Evolutionary conservation across 1,140 invertebrate genomes (phyloP), one percentile per base, ranked within the genome.

Genomic region (Eurosta solidaginis): DNA sequence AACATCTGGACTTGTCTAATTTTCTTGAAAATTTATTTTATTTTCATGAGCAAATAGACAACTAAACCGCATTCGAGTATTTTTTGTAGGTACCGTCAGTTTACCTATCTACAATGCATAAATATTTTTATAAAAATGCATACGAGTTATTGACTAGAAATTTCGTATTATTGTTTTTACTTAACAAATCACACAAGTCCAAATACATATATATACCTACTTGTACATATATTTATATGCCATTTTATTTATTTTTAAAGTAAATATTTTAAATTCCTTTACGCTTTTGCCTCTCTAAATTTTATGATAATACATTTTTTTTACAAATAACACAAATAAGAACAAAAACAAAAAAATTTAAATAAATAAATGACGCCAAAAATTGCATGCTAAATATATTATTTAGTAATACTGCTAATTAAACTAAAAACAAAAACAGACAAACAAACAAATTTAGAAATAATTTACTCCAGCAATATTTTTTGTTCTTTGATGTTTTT

Each of bases 401-500:
- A 68, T n/a, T n/a, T n/a, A n/a, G n/a, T 68, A 68, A 68, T 68
- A 68, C 59, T 68, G 59, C 33, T 68, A 33, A 36, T 33, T 40
- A n/a, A 68, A 40, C n/a, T 68, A 40, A 68, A 54, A 4, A 52
- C 4, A 7, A 14, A 22, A 52, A 52, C 25, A 22, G 25, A 52
- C 20, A 52, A 52, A 52, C 3, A 52, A 20, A 52, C 49, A n/a
- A 49, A 49, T 17, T 17, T 49, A 54, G 9, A 14, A 54, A 25
- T 59, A 29, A 68, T 40, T 20, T 33, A 68, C 20, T 68, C 59
- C 59, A 68, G 59, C 59, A 10, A 68, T 68, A 9, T 68, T 40
- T 20, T 33, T 29, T 33, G 33, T 40, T 68, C 33, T 40, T 68
- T 33, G 40, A 68, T n/a, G 22, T 42, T 42, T 68, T 29, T 27